Conservation (phyloP, 2,888 invertebrate genomes). For the Helobdella robusta region DNA sequence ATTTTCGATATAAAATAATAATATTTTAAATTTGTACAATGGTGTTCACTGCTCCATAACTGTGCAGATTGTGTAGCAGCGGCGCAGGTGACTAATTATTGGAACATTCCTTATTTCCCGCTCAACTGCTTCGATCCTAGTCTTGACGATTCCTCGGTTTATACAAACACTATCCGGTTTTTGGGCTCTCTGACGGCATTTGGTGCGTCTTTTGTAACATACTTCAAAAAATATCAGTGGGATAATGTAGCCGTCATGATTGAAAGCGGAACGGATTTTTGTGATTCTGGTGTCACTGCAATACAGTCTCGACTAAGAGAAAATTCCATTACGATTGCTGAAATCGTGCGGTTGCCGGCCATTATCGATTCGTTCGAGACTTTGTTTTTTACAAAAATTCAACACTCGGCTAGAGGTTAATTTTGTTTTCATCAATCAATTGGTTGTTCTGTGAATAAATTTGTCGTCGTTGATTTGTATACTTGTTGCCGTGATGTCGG, state of each 20-base stretch:
- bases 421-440: too few species aligned
- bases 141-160: not conserved
- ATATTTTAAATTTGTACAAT: not conserved
- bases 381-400: too few species aligned
- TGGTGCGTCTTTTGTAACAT: not conserved
- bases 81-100: constrained; percentile 5
- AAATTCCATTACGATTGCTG: not conserved
- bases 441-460: too few species aligned
- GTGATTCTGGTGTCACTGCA: not conserved
- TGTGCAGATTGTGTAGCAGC: constrained; percentile 7
- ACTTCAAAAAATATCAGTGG: not conserved
- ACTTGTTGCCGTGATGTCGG: too few species aligned
- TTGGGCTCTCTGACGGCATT: constrained; percentile 4
- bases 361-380: too few species aligned
- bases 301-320: not conserved
- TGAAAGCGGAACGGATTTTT: not conserved
- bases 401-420: too few species aligned
- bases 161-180: constrained; percentile 2
- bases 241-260: not conserved
- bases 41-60: not conserved
- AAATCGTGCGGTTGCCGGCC: not conserved
- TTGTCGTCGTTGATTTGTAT: too few species aligned
- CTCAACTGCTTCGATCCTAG: not conserved
- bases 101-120: constrained; percentile 13
- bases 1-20: not conserved